These are phyloP conservation scores for Campoplex capitator DNA, from an alignment of 2,888 invertebrate genomes.

Conservation along the genomic window DNA sequence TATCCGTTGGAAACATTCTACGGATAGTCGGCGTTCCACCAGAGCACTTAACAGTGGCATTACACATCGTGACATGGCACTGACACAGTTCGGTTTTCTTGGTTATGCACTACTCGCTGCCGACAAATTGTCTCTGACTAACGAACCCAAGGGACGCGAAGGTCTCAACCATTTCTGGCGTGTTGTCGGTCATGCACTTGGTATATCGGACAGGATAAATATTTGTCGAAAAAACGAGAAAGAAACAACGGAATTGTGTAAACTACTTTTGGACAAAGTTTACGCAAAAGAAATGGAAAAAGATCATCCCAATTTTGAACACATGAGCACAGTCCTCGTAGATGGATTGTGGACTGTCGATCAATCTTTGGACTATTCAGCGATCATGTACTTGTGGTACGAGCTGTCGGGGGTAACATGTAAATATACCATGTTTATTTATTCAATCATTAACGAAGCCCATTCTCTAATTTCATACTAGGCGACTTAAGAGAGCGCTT, in stretches of 20 bases:
- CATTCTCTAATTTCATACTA: too few relatives aligned
- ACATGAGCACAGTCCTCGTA: slow-evolving; percentile 87
- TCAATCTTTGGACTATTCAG: slow-evolving; percentile 86
- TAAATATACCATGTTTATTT: slow-evolving; percentile 50
- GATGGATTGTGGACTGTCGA: slow-evolving; percentile 89
- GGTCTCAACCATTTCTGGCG: slow-evolving; percentile 93
- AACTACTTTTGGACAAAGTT: slow-evolving; percentile 85
- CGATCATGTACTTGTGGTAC: slow-evolving; percentile 86
- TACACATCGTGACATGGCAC: slow-evolving; percentile 92
- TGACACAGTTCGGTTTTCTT: slow-evolving; percentile 94
- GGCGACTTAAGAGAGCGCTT: too few relatives aligned
- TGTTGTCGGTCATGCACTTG: slow-evolving; percentile 91
- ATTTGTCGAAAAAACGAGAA: slow-evolving; percentile 87
- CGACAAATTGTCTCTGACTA: slow-evolving; percentile 87
- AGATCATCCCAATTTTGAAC: slow-evolving; percentile 87
- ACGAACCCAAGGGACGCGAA: slow-evolving; percentile 87
- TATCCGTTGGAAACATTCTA: slow-evolving; percentile 88
- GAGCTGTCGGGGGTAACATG: slow-evolving; percentile 82
- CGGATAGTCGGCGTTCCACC: slow-evolving; percentile 85
- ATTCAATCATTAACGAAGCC: too few relatives aligned
- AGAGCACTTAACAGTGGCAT: slow-evolving; percentile 86
- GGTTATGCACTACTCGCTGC: slow-evolving; percentile 89
- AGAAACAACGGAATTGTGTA: slow-evolving; percentile 88
- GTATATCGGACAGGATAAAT: slow-evolving; percentile 92
- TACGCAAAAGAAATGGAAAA: slow-evolving; percentile 87